Percentiles rank a stretch among this genome's conserved stretches.
phyloP scores from a whole-genome alignment of 2,113 vertebrate genomes.

The Brachypteracias leptosomus region DNA sequence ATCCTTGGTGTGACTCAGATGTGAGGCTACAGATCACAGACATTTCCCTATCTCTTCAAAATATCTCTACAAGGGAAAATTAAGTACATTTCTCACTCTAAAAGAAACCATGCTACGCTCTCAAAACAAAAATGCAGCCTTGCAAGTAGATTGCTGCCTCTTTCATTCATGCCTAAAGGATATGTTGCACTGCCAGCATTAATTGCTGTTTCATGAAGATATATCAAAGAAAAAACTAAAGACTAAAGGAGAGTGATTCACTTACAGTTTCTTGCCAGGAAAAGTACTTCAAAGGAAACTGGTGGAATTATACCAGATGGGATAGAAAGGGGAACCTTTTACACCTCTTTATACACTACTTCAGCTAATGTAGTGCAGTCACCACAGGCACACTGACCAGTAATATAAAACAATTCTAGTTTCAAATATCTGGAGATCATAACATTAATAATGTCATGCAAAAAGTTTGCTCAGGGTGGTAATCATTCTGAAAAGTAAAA shows the following conservation, averaged over 20 bases:
- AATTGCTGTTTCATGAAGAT: constrained; percentile 5
- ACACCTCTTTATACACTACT: neutral
- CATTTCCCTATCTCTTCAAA: neutral
- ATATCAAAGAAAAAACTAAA: neutral
- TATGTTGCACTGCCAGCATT: neutral
- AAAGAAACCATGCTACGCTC: neutral
- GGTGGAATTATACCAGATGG: neutral
- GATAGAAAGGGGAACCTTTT: neutral
- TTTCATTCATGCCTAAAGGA: neutral
- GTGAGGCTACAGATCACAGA: neutral
- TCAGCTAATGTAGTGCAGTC: neutral
- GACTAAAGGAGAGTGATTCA: neutral
- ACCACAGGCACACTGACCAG: neutral
- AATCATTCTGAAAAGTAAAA: neutral
- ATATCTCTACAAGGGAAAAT: neutral
- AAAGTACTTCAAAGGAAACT: neutral
- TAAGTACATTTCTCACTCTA: neutral
- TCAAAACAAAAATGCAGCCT: neutral
- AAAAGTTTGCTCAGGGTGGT: neutral
- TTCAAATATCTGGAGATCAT: neutral
- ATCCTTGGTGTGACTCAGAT: neutral
- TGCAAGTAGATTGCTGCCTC: neutral
- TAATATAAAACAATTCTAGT: neutral
- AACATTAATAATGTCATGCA: neutral
- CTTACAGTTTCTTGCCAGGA: neutral